These are phyloP conservation scores for Cheiracanthium punctorium DNA, from an alignment of 2,888 invertebrate species.

Conservation along the genomic window DNA sequence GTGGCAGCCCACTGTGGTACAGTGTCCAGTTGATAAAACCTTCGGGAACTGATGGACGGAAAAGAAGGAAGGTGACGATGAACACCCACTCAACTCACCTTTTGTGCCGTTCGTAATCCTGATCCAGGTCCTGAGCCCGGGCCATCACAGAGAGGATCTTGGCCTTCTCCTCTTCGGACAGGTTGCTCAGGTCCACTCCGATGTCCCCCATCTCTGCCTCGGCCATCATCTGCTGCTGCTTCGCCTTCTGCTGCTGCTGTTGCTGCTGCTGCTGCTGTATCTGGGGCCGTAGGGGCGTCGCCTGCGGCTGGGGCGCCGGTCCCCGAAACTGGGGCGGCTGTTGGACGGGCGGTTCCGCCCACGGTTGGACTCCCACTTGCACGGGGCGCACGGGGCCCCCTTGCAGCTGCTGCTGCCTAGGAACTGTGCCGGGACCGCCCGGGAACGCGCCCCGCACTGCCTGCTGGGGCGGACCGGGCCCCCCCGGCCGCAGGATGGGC, in stretches of 20 bases:
- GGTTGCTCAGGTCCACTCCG: slow-evolving; percentile 79
- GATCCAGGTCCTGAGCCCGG: slow-evolving; percentile 79
- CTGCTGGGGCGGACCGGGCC: slow-evolving; percentile 30
- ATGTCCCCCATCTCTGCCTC: slow-evolving; percentile 27
- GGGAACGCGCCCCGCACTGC: slow-evolving; percentile 12
- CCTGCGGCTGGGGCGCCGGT: slow-evolving; percentile 39
- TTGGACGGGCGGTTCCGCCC: slow-evolving; percentile 65
- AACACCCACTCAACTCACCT: slow-evolving; percentile 34
- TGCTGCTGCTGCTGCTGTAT: slow-evolving; percentile 39
- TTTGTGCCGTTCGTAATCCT: slow-evolving; percentile 64
- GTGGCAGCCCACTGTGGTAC: too few relatives aligned
- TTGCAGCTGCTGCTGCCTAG: slow-evolving; percentile 18
- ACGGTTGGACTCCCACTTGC: slow-evolving; percentile 66
- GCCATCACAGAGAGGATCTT: slow-evolving; percentile 81
- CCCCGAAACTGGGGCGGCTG: slow-evolving; percentile 42
- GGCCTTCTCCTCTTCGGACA: slow-evolving; percentile 80
- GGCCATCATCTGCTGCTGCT: slow-evolving; percentile 5
- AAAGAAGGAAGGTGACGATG: too few relatives aligned
- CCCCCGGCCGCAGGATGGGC: slow-evolving; percentile 19
- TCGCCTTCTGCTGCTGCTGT: slow-evolving; percentile 31
- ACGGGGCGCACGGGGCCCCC: slow-evolving; percentile 23
- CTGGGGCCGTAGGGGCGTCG: slow-evolving; percentile 17
- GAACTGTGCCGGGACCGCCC: slow-evolving; percentile 6
- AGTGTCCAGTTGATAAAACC: too few relatives aligned
- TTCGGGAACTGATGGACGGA: too few relatives aligned